Base-by-base conservation (phyloP, 2,888 invertebrate species). In the Hirtodrosophila confusa region DNA sequence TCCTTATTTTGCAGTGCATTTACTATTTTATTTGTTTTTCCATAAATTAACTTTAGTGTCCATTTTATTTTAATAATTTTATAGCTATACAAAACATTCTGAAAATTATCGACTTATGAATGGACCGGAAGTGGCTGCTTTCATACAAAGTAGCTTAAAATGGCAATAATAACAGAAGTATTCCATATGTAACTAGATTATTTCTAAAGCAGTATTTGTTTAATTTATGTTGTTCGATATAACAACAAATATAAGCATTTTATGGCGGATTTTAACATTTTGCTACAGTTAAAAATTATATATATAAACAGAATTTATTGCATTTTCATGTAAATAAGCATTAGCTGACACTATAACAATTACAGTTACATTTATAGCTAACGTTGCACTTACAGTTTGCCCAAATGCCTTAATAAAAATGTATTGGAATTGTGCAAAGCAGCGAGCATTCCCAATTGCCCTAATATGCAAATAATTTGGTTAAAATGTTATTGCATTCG, bases 381-480 rank as follows among this genome's bases (percentile, higher is more conserved):
- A 29, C 51, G 17, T 47, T 40, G 31, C 31, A 51, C 3, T 68
- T 47, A 36, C 41, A 29, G 45, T 60, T 61, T 47, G 31, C 56
- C 60, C 62, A 55, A 77, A 73, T 60, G 35, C 31, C 33, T 33
- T 54, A 29, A 57, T 56, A 72, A 69, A 68, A 63, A 58, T 72
- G 44, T 61, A 75, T 64, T 71, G 49, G 62, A 67, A 55, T 75
- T 78, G 68, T 55, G 37, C 50, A 33, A 23, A 29, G 35, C 17
- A 44, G 51, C 24, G 63, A 24, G 41, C 55, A 37, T 48, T 54
- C 35, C 23, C 53, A 54, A 69, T 64, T 66, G 68, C 55, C 70
- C 40, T 64, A 71, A 78, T 78, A 85, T 85, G 85, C 78, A 78
- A 70, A 86, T 75, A 73, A 72, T 70, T 82, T 66, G 57, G 62